Evolutionary conservation across 2,888 invertebrate genomes (phyloP), one percentile per base, ranked within the genome.

Genomic region (Drosophila mayaguana): DNA sequence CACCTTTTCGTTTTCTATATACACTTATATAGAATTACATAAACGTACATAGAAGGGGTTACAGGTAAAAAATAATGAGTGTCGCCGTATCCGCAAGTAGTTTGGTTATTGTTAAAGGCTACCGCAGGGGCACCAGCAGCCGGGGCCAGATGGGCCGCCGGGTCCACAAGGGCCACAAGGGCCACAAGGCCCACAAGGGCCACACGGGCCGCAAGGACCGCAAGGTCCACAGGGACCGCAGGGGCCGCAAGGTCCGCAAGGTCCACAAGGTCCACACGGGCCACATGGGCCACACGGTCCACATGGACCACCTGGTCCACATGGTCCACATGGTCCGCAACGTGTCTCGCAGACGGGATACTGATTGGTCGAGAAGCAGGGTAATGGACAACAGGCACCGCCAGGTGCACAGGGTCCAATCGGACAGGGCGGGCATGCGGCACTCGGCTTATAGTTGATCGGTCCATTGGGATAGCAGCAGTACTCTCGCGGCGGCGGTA

Each of bases 401-500:
- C 83, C 76, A 3, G 84, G 83, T 2, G 83, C 75, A 63, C 80
- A 79, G 4, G 88, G 84, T 11, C 79, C 66, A 8, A 66, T 66
- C 20, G 66, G 66, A 16, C 68, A 55, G 12, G 66, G 66, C 32
- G 66, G 66, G 34, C 66, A 66, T 25, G 55, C 68, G 14, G 66
- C 68, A 28, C 68, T 68, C 11, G 66, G 66, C 2, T 89, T 90
- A 48, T 91, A 88, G 55, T 88, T 89, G 28, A 91, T 89, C 34
- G 91, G 91, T 55, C 91, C 91, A 38, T 89, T 90, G 9, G 90
- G 90, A 73, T 91, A 91, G 61, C 91, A 91, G 66, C 91, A 91
- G 61, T 91, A 92, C 60, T 92, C 92, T n/a, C 78, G 64, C 7
- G 92, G 90, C n/a, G 90, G 89, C 18, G 92, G 92, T 60, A 92